Percentiles rank a stretch among this genome's conserved stretches.
Evolutionary conservation across 1,140 invertebrate genomes (phyloP).

Genomic region (Zeugodacus cucurbitae): DNA sequence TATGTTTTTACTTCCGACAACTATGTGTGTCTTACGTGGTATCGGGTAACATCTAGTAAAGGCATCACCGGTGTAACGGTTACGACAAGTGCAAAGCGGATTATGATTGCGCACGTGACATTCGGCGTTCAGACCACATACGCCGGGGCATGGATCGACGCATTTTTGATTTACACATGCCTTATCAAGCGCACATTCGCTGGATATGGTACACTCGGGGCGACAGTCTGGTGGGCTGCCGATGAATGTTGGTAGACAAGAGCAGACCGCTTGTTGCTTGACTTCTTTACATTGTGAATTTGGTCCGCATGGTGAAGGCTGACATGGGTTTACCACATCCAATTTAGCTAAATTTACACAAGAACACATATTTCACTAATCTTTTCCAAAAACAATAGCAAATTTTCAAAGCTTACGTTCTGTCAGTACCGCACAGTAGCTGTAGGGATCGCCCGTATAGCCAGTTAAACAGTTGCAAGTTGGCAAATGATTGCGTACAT

Average conservation of each 20-base stretch:
- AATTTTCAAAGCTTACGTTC: slow-evolving; percentile 68
- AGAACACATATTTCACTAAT: background rate
- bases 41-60: slow-evolving; percentile 76
- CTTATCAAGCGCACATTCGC: slow-evolving; percentile 81
- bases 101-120: slow-evolving; percentile 87
- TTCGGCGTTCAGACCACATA: slow-evolving; percentile 81
- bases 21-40: slow-evolving; percentile 42
- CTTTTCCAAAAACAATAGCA: background rate
- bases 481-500: slow-evolving; percentile 79
- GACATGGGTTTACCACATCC: slow-evolving; percentile 74
- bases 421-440: slow-evolving; percentile 70
- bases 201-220: slow-evolving; percentile 84
- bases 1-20: slow-evolving; percentile 68
- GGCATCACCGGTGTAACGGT: slow-evolving; percentile 84
- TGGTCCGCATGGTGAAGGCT: slow-evolving; percentile 73
- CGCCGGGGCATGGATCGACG: slow-evolving; percentile 83
- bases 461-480: slow-evolving; percentile 76
- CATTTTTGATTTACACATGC: slow-evolving; percentile 87
- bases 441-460: slow-evolving; percentile 77
- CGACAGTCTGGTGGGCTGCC: slow-evolving; percentile 81
- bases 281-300: slow-evolving; percentile 79
- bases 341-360: slow-evolving; percentile 50
- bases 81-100: slow-evolving; percentile 81
- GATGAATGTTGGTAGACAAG: slow-evolving; percentile 80
- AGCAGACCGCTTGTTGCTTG: slow-evolving; percentile 81